Base-by-base conservation (phyloP, 2,888 invertebrate species). In the Pseudococcus viburni region DNA sequence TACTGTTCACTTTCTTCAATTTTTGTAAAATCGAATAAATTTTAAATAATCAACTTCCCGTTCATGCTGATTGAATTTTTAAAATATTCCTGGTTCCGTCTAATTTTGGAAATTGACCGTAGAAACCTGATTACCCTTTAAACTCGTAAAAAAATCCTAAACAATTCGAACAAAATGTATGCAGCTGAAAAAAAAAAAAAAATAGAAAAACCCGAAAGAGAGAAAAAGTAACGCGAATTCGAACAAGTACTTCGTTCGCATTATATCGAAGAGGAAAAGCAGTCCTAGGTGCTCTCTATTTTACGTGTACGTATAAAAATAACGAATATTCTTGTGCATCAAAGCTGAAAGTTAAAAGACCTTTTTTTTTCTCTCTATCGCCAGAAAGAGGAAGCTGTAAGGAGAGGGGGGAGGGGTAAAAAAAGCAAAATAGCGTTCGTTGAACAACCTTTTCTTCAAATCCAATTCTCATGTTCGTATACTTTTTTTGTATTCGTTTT, bases 371-470 rank as follows among this genome's bases (percentile, higher is more conserved):
- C 12, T 46, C 8, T 8, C 22, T 73, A 22, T 73, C 12, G 26
- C 26, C 26, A 33, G 26, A 33, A 33, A 33, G 73, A 73, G 73
- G 6, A 73, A 73, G 73, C 33, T 1, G 12, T 4, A 22, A 22
- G 33, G 22, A 22, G 33, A 19, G 19, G 33, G 6, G 12, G 33
- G 15, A 33, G 26, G 1, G 19, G 19, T 2, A 73, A 73, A 26
- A 12, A 26, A 22, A 73, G 19, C 73, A 26, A 26, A 26, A 73
- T 19, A 22, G 26, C 33, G 73, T n/a, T 59, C 59, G 59, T 59
- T 59, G n/a, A 59, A 59, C 73, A 73, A 19, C 73, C 73, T 73
- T 59, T 73, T 33, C 73, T 73, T 73, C 33, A 73, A 73, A 73
- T 73, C 73, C 73, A 73, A 73, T 73, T 73, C 73, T 73, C 73